Evolutionary conservation across 2,113 vertebrate genomes (phyloP).

Genomic region (Turnix velox): DNA sequence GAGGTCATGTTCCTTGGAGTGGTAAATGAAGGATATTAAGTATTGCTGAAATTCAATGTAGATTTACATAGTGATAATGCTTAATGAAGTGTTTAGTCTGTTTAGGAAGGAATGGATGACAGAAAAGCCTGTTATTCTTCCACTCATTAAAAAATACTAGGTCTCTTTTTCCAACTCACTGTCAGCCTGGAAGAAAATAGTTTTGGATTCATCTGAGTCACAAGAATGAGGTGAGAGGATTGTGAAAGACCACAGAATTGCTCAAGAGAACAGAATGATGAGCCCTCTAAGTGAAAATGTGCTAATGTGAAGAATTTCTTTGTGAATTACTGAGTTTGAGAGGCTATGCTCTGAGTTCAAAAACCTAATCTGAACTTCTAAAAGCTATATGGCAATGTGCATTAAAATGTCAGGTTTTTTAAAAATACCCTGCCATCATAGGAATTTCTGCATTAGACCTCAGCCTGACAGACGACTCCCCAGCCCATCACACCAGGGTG

Average conservation of each 20-base stretch:
- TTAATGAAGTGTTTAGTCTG: not conserved
- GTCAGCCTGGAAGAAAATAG: not conserved
- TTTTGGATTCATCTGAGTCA: conserved; percentile 1
- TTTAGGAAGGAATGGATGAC: not conserved
- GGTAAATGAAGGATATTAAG: not conserved
- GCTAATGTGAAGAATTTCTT: not conserved
- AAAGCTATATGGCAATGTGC: not conserved
- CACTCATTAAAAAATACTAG: not conserved
- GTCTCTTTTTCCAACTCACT: not conserved
- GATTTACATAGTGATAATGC: not conserved
- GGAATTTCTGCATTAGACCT: not conserved
- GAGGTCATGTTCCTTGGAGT: not conserved
- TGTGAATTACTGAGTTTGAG: not conserved
- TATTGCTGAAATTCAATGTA: not conserved
- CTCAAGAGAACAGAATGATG: not conserved
- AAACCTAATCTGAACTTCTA: not conserved
- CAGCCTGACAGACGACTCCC: not conserved
- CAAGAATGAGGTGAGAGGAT: not conserved
- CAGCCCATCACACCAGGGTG: not conserved
- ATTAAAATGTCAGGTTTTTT: not conserved
- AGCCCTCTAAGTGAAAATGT: not conserved
- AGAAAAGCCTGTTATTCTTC: not conserved
- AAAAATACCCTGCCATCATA: not conserved
- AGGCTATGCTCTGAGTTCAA: not conserved
- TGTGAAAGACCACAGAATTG: not conserved